Evolutionary conservation across 2,888 invertebrate genomes (phyloP).

Genomic region (Teleiodes luculella): DNA sequence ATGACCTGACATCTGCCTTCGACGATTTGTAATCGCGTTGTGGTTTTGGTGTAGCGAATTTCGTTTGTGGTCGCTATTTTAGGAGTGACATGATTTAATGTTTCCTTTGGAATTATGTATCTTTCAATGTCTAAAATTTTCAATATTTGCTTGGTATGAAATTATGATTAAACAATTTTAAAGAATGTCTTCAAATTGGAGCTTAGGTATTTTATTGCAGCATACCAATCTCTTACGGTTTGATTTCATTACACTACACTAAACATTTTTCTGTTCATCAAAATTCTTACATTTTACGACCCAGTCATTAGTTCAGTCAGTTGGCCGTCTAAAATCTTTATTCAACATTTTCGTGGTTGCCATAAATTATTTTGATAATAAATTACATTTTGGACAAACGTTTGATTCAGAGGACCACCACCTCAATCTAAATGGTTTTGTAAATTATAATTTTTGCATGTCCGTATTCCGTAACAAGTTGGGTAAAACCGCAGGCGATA

Average conservation of each 20-base stretch:
- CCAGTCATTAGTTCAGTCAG: background rate
- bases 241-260: background rate
- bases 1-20: background rate
- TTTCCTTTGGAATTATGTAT: background rate
- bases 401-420: constrained; percentile 1
- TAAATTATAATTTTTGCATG: constrained; percentile 4
- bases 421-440: background rate
- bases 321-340: background rate
- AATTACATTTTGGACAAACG: constrained; percentile 12
- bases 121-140: background rate
- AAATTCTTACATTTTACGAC: background rate
- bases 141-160: too few species aligned
- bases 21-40: constrained; percentile 19
- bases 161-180: too few species aligned
- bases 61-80: constrained; percentile 1
- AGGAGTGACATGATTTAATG: background rate
- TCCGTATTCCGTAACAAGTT: constrained; percentile 16
- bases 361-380: constrained; percentile 6
- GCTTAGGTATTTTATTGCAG: too few species aligned
- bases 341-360: background rate
- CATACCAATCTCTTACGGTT: too few species aligned
- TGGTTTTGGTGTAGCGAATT: constrained; percentile 12
- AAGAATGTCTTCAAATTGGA: too few species aligned
- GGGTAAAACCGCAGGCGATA: constrained; percentile 13
- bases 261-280: background rate